Base-by-base conservation (phyloP, 2,888 invertebrate species). In the Omphaloscelis lunosa region DNA sequence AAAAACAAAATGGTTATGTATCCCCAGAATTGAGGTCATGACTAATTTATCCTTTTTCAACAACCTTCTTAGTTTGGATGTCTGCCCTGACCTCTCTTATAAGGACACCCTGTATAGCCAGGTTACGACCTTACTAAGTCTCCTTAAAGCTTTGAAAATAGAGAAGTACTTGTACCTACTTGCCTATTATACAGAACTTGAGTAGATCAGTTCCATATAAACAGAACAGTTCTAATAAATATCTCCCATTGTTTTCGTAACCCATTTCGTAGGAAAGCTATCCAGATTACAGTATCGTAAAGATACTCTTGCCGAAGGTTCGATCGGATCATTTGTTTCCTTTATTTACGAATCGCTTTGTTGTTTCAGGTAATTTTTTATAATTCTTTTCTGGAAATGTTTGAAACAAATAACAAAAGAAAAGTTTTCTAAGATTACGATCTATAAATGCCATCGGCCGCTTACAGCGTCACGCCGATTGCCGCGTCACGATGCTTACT, bases 211-310 rank as follows among this genome's bases (percentile, higher is more conserved):
- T 68, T 39, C 17, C 20, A 34, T n/a, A 48, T 39, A 66, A 69
- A 66, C n/a, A 59, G 62, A 63, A 41, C 20, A 62, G 58, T 68
- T 69, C 58, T 66, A 82, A 81, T 79, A 72, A 81, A 65, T 56
- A 56, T 59, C n/a, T 69, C 11, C 34, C n/a, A 72, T 67, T 82
- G 78, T 82, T 78, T 70, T 79, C 63, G 56, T 61, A 53, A 45
- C 61, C 71, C 74, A 65, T 75, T 79, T 68, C 41, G 48, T 34
- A 68, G 59, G 67, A 65, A 66, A 51, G 59, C 41, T 62, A 77
- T 75, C 63, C 9, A 70, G 77, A 81, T 82, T 72, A 72, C 61
- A 72, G 53, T 69, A 63, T 61, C 82, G 84, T 76, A 84, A 81
- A 78, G 77, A 78, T 81, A 81, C 80, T 84, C 71, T 66, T 51